Evolutionary conservation across 2,113 vertebrate genomes (phyloP).

Genomic region (Eudorcas thomsonii): DNA sequence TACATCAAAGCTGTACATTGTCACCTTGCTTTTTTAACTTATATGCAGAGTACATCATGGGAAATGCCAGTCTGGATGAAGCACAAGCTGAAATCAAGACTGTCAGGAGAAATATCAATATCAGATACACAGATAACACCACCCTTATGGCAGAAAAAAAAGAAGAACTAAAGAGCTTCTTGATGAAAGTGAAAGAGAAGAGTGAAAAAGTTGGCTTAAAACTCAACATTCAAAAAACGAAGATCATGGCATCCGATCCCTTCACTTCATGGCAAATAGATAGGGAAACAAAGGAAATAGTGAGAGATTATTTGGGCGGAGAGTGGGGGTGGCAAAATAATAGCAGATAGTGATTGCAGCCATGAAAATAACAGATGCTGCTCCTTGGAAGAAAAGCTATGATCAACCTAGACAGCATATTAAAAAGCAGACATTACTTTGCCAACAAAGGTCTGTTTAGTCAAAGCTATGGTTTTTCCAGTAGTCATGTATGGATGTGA

Average conservation of each 20-base stretch:
- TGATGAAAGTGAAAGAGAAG: neutral
- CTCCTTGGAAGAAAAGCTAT: neutral
- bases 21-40: neutral
- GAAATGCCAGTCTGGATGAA: neutral
- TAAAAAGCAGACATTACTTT: neutral
- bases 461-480: neutral
- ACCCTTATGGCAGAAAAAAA: neutral
- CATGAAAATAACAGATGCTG: neutral
- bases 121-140: neutral
- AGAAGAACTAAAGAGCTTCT: neutral
- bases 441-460: neutral
- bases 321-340: neutral
- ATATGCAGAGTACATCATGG: neutral
- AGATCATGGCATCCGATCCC: neutral
- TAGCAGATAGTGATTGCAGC: neutral
- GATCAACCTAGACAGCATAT: neutral
- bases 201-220: neutral
- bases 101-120: neutral
- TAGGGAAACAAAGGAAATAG: neutral
- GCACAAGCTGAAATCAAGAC: neutral
- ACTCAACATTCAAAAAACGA: neutral
- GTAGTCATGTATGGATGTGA: neutral
- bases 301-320: neutral
- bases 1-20: neutral
- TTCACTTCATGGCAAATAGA: neutral